Evolutionary conservation across 2,113 vertebrate species (phyloP), one percentile per base, ranked within the genome.

Genomic region (Colistium nudipinnis): DNA sequence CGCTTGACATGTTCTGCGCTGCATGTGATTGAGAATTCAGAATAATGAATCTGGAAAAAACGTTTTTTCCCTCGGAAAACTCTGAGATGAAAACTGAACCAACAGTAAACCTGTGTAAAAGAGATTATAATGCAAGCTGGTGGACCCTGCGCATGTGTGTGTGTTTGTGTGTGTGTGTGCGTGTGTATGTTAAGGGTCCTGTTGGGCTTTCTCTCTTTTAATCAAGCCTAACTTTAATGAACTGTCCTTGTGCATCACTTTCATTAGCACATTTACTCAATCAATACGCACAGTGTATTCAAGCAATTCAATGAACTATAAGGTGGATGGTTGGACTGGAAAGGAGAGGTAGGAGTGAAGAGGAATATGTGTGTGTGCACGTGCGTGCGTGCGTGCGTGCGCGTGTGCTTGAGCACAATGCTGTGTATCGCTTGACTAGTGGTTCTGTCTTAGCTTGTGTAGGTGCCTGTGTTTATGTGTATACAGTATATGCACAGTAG

Each of bases 181-280:
- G 60, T 64, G n/a, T 66, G 59, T 56, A 38, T 52, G 49, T 61
- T 28, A 6, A 8, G 11, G 45, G 14, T 30, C 60, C 48, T 52
- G 59, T 43, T 74, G 59, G 57, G 49, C 14, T n/a, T 76, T 57
- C 82, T 80, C 81, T 82, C 69, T 85, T 92, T 91, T 92, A 93
- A 92, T 91, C 90, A 91, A 92, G 81, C 54, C 76, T 51, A 81
- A 84, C 89, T 92, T 90, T 91, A 93, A 92, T 92, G 88, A 92
- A 92, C 79, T 92, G 90, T 89, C 87, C 89, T 66, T 90, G 86
- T 84, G 85, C 88, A 90, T 90, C 88, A 89, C 88, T 90, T 92
- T 91, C 91, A 92, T 92, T 90, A 91, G 91, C 87, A 89, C 89
- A 84, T 88, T 89, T 89, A 85, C 82, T 90, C 87, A 91, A 92